These are phyloP conservation scores for Thalassoma bifasciatum DNA, from an alignment of 2,113 vertebrate species.

Conservation along the genomic window DNA sequence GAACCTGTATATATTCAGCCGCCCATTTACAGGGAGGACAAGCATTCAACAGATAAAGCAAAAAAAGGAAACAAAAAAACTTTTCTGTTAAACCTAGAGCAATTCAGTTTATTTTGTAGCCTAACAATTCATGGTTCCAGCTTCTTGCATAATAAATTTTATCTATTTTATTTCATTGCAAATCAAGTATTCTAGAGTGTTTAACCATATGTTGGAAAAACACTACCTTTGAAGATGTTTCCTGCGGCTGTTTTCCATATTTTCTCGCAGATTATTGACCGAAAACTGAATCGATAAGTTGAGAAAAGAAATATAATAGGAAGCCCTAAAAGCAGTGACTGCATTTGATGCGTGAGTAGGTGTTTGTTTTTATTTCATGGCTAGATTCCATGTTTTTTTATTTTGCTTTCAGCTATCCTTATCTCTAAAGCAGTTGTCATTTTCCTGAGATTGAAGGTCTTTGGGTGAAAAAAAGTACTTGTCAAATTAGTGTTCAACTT, in stretches of 20 bases:
- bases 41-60: too few relatives aligned
- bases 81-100: too few relatives aligned
- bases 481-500: conserved; percentile 49
- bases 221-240: neutral
- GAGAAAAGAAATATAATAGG: neutral
- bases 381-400: neutral
- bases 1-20: too few relatives aligned
- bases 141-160: neutral
- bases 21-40: too few relatives aligned
- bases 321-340: neutral
- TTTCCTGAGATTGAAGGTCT: conserved; percentile 32
- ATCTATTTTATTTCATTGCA: too few relatives aligned
- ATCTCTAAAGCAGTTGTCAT: neutral
- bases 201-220: neutral
- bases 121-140: neutral
- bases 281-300: neutral
- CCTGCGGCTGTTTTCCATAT: neutral
- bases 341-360: neutral
- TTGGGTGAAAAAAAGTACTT: conserved; percentile 19
- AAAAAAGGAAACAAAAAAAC: too few relatives aligned
- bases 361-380: neutral
- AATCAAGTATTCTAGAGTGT: neutral
- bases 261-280: neutral
- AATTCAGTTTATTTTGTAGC: too few relatives aligned
- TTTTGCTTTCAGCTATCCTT: neutral